These are phyloP conservation scores for Recurvirostra avosetta DNA, from an alignment of 2,113 vertebrate genomes.

Conservation along the genomic window DNA sequence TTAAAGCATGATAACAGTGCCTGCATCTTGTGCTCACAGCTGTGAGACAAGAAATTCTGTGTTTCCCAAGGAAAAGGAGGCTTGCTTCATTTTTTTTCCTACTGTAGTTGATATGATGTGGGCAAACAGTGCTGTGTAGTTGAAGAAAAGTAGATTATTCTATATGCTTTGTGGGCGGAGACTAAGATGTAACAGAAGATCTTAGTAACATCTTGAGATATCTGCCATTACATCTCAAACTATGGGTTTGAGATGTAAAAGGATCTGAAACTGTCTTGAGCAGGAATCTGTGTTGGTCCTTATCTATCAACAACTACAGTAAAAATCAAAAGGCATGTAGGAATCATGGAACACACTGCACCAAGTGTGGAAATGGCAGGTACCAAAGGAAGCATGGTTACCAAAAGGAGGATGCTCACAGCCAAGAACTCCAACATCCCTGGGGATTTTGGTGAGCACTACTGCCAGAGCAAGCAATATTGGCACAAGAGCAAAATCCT, in stretches of 20 bases:
- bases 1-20: neutral
- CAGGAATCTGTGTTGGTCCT: neutral
- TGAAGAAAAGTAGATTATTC: neutral
- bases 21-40: neutral
- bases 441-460: neutral
- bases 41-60: neutral
- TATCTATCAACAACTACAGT: neutral
- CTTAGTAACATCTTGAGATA: neutral
- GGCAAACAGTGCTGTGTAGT: neutral
- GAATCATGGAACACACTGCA: neutral
- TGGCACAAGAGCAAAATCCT: neutral
- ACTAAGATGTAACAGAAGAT: neutral
- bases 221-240: neutral
- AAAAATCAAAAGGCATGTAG: neutral
- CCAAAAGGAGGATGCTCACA: neutral
- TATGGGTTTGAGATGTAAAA: neutral
- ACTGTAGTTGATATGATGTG: neutral
- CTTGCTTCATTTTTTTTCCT: neutral
- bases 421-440: neutral
- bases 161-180: neutral
- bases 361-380: neutral
- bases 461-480: neutral
- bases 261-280: neutral
- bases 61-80: neutral
- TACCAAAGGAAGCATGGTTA: neutral